Evolutionary conservation across 37 sponge, comb jelly and placozoan genomes (phyloP), one percentile per base, ranked within the genome.

Genomic region (Geodia barretti): DNA sequence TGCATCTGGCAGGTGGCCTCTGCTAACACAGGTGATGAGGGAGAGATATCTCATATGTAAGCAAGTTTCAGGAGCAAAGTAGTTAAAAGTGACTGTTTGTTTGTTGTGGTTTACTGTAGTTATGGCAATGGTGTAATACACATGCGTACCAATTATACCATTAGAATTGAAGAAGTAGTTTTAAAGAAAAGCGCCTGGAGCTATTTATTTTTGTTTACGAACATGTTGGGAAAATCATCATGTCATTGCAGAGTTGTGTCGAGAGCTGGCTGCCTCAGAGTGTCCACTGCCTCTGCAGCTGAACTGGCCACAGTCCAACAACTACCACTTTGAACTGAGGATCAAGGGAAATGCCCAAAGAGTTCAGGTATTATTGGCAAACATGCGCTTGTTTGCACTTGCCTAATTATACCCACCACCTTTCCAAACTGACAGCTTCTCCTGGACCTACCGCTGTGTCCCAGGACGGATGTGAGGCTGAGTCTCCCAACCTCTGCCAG

Each of bases 271-370:
- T 23, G n/a, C 30, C 65, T 23, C 65, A 28, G 29, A 26, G 30
- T 64, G 65, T 19, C 65, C 65, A 28, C 65, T 26, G 7, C 11
- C 5, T 64, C 29, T 64, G 58, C 41, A 62, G 75, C 35, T 35
- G 1, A 39, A 34, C 20, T 74, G 74, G 47, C 64, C 58, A 17
- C 32, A 74, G 23, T 28, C 23, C 32, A 72, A 60, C 36, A 72
- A 62, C 41, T 43, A 66, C 58, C 67, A 41, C 37, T 64, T 74
- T 83, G 83, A 83, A 38, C 74, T 83, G 35, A 64, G 74, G 41
- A 41, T 43, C 35, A 8, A 26, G 43, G 43, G 28, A 23, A 34
- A 61, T 34, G 4, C 19, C 41, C 65, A 63, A 1, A 32, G 17
- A 2, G 36, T 35, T 19, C 47, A 77, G 38, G 65, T 24, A n/a